These are phyloP conservation scores for Tonatia bakeri DNA, from an alignment of 2,113 vertebrate species.

Conservation along the genomic window DNA sequence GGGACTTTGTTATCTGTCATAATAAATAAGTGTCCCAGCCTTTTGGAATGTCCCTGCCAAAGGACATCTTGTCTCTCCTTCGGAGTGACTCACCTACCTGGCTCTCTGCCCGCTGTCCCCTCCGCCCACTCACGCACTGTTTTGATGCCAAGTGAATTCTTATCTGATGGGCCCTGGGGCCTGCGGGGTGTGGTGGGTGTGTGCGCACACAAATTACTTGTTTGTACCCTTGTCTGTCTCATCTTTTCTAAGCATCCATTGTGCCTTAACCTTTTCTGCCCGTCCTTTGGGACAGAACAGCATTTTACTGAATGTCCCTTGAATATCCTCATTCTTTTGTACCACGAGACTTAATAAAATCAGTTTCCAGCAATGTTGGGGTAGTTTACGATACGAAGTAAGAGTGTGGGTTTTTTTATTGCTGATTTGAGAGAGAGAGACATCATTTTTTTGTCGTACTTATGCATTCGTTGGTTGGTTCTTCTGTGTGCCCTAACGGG, in stretches of 20 bases:
- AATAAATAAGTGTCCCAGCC: neutral
- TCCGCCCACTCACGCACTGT: neutral
- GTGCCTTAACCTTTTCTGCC: slow-evolving; percentile 27
- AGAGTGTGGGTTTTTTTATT: no score
- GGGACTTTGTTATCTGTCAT: neutral
- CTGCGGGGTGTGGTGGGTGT: neutral
- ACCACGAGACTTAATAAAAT: slow-evolving; percentile 56
- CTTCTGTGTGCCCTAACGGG: no score
- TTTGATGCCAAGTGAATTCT: neutral
- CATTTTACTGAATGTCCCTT: slow-evolving; percentile 19
- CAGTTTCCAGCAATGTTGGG: neutral
- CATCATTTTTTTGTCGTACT: no score
- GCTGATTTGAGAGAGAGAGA: no score
- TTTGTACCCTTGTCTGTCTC: neutral
- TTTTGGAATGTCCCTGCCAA: neutral
- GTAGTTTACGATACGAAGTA: neutral
- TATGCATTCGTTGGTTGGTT: no score
- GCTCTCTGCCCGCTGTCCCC: neutral
- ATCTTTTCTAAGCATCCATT: neutral
- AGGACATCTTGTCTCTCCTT: neutral
- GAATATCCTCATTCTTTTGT: slow-evolving; percentile 44
- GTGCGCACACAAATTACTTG: neutral
- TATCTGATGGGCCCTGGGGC: neutral
- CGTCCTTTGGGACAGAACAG: neutral
- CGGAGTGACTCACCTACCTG: neutral